These are phyloP conservation scores for Orchesellides sinensis DNA, from an alignment of 2,888 invertebrate genomes.

Conservation along the genomic window DNA sequence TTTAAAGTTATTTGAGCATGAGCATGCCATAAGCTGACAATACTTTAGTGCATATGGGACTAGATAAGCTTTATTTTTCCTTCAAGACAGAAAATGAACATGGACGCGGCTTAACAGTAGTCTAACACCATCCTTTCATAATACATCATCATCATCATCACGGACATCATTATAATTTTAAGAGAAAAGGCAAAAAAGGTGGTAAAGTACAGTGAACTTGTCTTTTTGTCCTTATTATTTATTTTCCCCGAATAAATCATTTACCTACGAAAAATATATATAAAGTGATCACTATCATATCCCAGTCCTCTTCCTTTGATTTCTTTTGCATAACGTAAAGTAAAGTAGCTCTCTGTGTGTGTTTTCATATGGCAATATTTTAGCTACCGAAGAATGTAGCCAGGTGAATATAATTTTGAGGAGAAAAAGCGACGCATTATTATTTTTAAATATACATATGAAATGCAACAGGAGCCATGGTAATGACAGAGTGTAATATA, in stretches of 20 bases:
- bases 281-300: slow-evolving; percentile 55
- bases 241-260: slow-evolving; percentile 72
- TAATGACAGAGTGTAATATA: neutral
- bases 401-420: slow-evolving; percentile 1
- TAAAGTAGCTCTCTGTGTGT: neutral
- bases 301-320: neutral
- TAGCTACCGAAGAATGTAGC: slow-evolving; percentile 21
- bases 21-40: neutral
- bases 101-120: neutral
- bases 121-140: slow-evolving; percentile 1
- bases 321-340: neutral
- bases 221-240: slow-evolving; percentile 71
- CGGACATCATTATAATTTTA: neutral
- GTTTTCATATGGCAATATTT: slow-evolving; percentile 9
- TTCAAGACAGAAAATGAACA: neutral
- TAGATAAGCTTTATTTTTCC: no score
- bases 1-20: neutral
- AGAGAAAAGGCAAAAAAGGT: neutral
- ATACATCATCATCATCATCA: slow-evolving; percentile 7
- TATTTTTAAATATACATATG: neutral
- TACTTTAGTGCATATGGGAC: neutral
- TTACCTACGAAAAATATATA: slow-evolving; percentile 71
- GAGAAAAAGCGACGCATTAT: neutral
- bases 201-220: slow-evolving; percentile 74
- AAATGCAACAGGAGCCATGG: neutral